A percentile compares a stretch with the other conserved stretches of the same genome.
Evolutionary conservation across 2,113 vertebrate species (phyloP).

Genomic region (Petrocephalus microphthalmus): DNA sequence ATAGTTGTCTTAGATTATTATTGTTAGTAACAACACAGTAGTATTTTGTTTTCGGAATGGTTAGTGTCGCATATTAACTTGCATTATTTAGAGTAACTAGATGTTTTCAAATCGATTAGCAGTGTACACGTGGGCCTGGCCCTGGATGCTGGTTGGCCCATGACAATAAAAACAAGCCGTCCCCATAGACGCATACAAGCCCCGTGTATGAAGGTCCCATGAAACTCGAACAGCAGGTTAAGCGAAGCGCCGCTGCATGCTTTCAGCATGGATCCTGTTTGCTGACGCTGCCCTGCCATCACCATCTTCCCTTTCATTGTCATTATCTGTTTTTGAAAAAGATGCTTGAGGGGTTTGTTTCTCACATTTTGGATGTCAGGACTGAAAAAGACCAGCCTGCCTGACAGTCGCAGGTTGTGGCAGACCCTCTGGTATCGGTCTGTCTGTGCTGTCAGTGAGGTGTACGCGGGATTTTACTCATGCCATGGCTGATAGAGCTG

Average conservation of each 20-base stretch:
- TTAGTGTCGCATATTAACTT: constrained; percentile 6
- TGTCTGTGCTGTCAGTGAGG: neutral
- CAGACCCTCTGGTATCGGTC: neutral
- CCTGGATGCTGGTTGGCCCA: neutral
- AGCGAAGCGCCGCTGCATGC: neutral
- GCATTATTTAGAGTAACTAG: constrained; percentile 9
- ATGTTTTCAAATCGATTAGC: neutral
- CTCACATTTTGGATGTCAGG: constrained; percentile 22
- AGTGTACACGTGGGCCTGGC: neutral
- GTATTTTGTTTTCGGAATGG: constrained; percentile 13
- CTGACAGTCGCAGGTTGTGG: neutral
- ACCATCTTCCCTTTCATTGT: constrained; percentile 14
- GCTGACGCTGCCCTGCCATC: constrained; percentile 6
- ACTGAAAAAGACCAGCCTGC: neutral
- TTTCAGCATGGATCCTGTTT: neutral
- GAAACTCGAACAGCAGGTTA: neutral
- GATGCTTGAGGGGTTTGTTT: constrained; percentile 5
- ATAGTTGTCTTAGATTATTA: constrained; percentile 2
- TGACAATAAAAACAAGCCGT: neutral
- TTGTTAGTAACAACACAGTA: constrained; percentile 7
- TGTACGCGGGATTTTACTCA: neutral
- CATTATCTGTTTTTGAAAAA: constrained; percentile 18
- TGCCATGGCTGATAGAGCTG: neutral
- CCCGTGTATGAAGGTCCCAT: neutral
- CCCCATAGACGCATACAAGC: neutral